Base-by-base conservation (phyloP, 2,113 vertebrate species). In the Origma solitaria region DNA sequence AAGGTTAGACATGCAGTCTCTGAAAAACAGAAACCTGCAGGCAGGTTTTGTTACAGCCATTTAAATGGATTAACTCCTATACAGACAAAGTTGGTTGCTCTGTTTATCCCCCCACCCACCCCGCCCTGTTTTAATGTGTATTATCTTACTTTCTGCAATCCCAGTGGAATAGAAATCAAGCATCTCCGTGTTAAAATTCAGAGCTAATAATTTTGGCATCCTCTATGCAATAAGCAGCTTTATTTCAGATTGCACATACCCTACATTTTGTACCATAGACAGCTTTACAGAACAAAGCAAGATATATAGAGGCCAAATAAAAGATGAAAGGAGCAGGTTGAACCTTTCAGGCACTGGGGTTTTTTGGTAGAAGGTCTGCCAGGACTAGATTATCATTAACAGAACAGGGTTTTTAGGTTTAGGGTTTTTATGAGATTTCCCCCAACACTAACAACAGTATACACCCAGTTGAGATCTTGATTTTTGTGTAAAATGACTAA, bases 141-240 rank as follows among this genome's bases (percentile, higher is more conserved):
- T 91, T 79, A 91, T 76, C 31, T 87, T 76, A 79, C 30, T 91
- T 37, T 18, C 53, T 40, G 20, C 27, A 82, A 68, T 87, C 53
- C 53, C 72, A 71, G 40, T 69, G 70, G 91, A 86, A 86, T 3
- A 86, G 40, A 84, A 96, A 88, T 62, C 79, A 92, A 82, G 66
- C 50, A 71, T 57, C 25, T 88, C 51, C 53, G 91, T 53, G 87
- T 89, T 92, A 84, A 92, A 86, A 95, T 94, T 94, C 77, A 93
- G 24, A 91, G 42, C 38, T 91, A 93, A 77, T 79, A 77, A 93
- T 93, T 90, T 90, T 91, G 75, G 58, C 72, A 93, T 85, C 56
- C 47, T 83, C 33, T 83, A 38, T 86, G 66, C 47, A 86, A 77
- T 66, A 95, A 80, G 60, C 62, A 56, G 62, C 70, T 95, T 94